Evolutionary conservation across 2,888 invertebrate genomes (phyloP).

Genomic region (Sepiola atlantica): DNA sequence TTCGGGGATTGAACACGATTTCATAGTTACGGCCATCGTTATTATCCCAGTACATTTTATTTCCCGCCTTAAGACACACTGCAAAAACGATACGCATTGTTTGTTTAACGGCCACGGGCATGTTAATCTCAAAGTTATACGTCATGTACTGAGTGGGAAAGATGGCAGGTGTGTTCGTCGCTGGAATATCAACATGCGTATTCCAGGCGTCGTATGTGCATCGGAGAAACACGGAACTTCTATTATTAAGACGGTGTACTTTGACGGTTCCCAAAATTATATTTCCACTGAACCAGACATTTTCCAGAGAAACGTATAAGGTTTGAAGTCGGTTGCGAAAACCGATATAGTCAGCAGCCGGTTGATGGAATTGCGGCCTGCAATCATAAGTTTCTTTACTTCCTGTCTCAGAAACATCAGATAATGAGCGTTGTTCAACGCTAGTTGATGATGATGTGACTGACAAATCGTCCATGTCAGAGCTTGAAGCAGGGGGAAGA

Average conservation of each 20-base stretch:
- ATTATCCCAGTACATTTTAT: slow-evolving; percentile 90
- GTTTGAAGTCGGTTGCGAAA: slow-evolving; percentile 87
- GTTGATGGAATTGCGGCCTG: slow-evolving; percentile 84
- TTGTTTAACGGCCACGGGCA: neutral
- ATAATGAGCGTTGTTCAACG: neutral
- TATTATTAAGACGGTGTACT: slow-evolving; percentile 89
- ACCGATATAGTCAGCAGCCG: slow-evolving; percentile 92
- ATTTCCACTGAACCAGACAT: slow-evolving; percentile 91
- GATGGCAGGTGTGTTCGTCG: slow-evolving; percentile 77
- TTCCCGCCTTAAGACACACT: slow-evolving; percentile 79
- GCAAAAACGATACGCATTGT: slow-evolving; percentile 33
- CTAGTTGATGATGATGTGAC: neutral
- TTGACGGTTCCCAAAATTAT: slow-evolving; percentile 91
- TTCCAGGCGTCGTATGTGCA: slow-evolving; percentile 89
- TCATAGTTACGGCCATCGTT: slow-evolving; percentile 89
- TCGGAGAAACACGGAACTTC: slow-evolving; percentile 89
- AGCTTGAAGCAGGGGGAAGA: neutral
- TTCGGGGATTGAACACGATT: slow-evolving; percentile 75
- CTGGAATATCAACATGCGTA: slow-evolving; percentile 85
- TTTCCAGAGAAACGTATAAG: slow-evolving; percentile 89
- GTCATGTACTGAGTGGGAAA: slow-evolving; percentile 34
- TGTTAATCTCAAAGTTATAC: slow-evolving; percentile 34
- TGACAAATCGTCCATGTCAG: neutral
- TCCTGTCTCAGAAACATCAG: neutral
- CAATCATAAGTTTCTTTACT: neutral